These are phyloP conservation scores for Aphis gossypii DNA, from an alignment of 1,140 invertebrate genomes.

Conservation along the genomic window DNA sequence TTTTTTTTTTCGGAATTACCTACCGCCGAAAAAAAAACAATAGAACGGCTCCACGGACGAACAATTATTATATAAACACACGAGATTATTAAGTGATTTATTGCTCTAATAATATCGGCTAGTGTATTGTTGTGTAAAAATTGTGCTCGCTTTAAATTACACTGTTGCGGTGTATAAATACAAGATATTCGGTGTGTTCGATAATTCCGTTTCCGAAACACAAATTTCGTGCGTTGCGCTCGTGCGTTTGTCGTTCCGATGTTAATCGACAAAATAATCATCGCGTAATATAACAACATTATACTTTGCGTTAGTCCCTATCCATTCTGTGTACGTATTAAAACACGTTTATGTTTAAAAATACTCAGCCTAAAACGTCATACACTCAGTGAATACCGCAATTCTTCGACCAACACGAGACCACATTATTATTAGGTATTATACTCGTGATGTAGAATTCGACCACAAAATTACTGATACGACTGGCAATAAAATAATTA, in stretches of 20 bases:
- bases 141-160: conserved; percentile 24
- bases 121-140: neutral
- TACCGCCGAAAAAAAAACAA: conserved; percentile 12
- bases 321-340: neutral
- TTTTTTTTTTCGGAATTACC: neutral
- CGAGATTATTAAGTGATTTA: conserved; percentile 21
- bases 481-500: neutral
- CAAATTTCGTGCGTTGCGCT: neutral
- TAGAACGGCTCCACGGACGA: neutral
- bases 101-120: conserved; percentile 8
- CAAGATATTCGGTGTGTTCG: neutral
- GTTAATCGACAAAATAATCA: neutral
- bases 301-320: neutral
- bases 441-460: neutral
- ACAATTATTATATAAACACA: conserved; percentile 11
- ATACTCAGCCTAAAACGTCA: neutral
- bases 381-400: too few relatives aligned
- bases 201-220: neutral
- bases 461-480: neutral
- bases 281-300: neutral
- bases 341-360: neutral
- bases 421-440: neutral
- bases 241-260: neutral
- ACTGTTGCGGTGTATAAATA: neutral
- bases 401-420: neutral